Percentiles rank a stretch among this genome's conserved stretches.
These are phyloP conservation scores for Palythoa caribaeorum DNA, from an alignment of 92 coral and sea anemone genomes.

Conservation along the genomic window DNA sequence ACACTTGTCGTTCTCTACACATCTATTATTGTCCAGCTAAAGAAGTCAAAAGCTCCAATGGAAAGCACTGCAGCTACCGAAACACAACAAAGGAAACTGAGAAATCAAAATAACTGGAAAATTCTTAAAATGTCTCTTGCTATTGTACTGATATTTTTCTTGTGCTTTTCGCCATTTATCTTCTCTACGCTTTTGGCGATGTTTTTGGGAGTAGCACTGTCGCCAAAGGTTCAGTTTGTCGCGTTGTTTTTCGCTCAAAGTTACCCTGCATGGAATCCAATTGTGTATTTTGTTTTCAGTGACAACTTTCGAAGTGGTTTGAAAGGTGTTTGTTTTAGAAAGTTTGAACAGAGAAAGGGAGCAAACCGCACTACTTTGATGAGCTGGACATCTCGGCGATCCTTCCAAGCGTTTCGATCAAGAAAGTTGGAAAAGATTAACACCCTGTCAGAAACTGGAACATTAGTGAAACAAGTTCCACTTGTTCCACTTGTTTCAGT, in stretches of 20 bases:
- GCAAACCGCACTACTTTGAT: not conserved
- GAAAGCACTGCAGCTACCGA: conserved; percentile 28
- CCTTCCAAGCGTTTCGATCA: not conserved
- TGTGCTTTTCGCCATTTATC: not conserved
- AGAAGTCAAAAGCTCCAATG: conserved; percentile 41
- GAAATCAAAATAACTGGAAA: not conserved
- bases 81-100: conserved; percentile 30
- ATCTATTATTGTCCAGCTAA: conserved; percentile 49
- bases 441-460: not conserved
- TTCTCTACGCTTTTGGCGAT: not conserved
- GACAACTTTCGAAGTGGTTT: not conserved
- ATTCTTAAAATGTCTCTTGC: not conserved
- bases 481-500: too few species aligned
- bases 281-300: conserved; percentile 2
- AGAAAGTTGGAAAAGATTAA: not conserved
- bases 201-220: not conserved
- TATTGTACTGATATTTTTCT: not conserved
- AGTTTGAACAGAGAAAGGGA: not conserved
- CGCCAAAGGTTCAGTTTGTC: not conserved
- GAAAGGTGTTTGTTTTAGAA: not conserved
- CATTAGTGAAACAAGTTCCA: not conserved
- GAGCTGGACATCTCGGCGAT: not conserved
- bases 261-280: conserved; percentile 21
- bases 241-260: not conserved
- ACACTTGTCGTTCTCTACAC: conserved; percentile 51